Percentiles rank a stretch among this genome's conserved stretches.
phyloP scores from a whole-genome alignment of 2,113 vertebrate species.

The Rafetus swinhoei region DNA sequence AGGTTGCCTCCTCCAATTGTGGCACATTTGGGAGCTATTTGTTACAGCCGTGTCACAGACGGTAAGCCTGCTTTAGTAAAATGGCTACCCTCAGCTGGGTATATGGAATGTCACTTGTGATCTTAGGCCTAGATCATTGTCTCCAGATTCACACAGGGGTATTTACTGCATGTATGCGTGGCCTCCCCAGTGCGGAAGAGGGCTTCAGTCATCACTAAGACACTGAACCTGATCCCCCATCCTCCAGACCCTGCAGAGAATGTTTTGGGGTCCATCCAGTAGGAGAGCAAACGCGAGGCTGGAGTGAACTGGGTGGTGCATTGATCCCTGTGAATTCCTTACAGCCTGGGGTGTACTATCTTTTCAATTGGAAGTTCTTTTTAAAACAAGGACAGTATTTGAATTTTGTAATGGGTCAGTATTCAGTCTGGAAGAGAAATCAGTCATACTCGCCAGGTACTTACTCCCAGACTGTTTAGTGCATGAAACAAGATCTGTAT shows the following conservation, averaged over 20 bases:
- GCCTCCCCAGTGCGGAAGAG: neutral
- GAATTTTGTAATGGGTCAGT: neutral
- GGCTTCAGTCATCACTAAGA: neutral
- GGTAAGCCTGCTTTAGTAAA: accelerated
- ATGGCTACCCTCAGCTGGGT: slow-evolving; percentile 42
- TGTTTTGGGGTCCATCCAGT: accelerated
- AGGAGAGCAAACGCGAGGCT: neutral
- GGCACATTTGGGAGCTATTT: slow-evolving; percentile 37
- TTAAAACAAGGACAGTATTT: accelerated
- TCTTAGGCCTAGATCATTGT: neutral
- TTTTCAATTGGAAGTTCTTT: neutral
- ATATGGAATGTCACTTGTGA: neutral
- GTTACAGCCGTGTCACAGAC: neutral
- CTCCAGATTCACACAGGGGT: neutral
- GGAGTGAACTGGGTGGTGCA: neutral
- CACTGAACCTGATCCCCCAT: neutral
- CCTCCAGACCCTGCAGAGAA: neutral
- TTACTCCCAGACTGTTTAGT: neutral
- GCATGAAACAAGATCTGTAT: neutral
- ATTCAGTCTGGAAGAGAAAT: neutral
- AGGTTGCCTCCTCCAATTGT: slow-evolving; percentile 49
- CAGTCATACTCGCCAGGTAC: accelerated
- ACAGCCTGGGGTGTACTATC: neutral
- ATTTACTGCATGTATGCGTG: accelerated
- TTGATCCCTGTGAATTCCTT: neutral